phyloP scores from a whole-genome alignment of 2,113 vertebrate species.

The Xenopus borealis region DNA sequence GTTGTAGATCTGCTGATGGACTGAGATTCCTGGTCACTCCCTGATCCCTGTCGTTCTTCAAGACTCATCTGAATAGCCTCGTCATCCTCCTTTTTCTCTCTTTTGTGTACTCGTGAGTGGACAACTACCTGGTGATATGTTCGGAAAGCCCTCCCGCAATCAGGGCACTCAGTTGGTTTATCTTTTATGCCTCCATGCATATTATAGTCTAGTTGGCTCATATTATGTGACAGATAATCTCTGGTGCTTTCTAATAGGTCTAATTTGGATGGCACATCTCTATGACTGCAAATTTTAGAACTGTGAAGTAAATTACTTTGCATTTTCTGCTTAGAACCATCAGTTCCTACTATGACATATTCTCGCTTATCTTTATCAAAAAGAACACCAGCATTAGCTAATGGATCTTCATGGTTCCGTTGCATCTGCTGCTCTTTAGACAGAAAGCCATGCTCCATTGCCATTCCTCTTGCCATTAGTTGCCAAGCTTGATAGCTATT shows the following conservation, averaged over 20 bases:
- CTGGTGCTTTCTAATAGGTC: constrained; percentile 85
- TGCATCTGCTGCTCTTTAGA: constrained; percentile 88
- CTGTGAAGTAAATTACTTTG: constrained; percentile 83
- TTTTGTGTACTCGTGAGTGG: constrained; percentile 91
- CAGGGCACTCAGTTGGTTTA: constrained; percentile 92
- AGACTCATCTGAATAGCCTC: constrained; percentile 76
- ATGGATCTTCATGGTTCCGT: constrained; percentile 84
- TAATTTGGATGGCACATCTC: constrained; percentile 83
- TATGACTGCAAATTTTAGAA: constrained; percentile 81
- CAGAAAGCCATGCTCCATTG: constrained; percentile 92
- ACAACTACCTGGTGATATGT: constrained; percentile 98
- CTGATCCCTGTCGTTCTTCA: constrained; percentile 91
- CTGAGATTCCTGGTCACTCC: constrained; percentile 96
- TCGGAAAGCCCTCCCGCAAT: constrained; percentile 93
- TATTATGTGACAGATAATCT: constrained; percentile 84
- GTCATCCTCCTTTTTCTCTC: constrained; percentile 82
- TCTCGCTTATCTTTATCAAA: constrained; percentile 94
- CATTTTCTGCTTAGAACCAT: constrained; percentile 91
- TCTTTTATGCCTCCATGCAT: constrained; percentile 81
- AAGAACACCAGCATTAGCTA: constrained; percentile 75
- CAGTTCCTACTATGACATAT: constrained; percentile 81
- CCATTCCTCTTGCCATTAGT: constrained; percentile 96
- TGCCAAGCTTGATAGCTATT: constrained; percentile 98
- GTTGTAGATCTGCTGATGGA: constrained; percentile 97
- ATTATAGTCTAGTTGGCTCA: constrained; percentile 85